phyloP scores from a whole-genome alignment of 2,888 invertebrate species.

The Biston stratarius region DNA sequence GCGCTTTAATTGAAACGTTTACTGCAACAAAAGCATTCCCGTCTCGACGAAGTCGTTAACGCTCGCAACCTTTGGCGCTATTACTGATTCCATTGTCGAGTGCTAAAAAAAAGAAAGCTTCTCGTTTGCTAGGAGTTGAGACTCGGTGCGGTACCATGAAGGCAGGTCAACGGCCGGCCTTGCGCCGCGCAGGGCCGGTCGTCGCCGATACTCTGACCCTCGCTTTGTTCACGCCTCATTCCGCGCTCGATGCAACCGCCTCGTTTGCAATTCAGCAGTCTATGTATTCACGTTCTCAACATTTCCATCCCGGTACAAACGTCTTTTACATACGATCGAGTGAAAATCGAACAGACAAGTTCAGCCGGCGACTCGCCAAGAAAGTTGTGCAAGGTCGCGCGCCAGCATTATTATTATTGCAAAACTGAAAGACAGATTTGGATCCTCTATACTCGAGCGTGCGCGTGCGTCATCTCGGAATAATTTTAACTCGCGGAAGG shows the following conservation, averaged over 20 bases:
- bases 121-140: constrained; percentile 48
- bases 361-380: constrained; percentile 66
- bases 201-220: constrained; percentile 67
- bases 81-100: constrained; percentile 44
- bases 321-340: constrained; percentile 20
- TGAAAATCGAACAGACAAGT: constrained; percentile 48
- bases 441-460: constrained; percentile 66
- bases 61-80: constrained; percentile 39
- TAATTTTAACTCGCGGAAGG: constrained; percentile 84
- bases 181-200: constrained; percentile 76
- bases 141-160: constrained; percentile 60
- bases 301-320: constrained; percentile 44
- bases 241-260: constrained; percentile 55
- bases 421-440: constrained; percentile 79
- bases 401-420: constrained; percentile 77
- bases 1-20: constrained; percentile 28
- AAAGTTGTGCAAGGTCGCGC: constrained; percentile 80
- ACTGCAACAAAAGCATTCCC: constrained; percentile 32
- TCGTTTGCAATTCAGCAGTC: constrained; percentile 53
- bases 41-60: constrained; percentile 37
- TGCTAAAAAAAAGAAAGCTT: constrained; percentile 60
- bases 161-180: constrained; percentile 84
- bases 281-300: constrained; percentile 54
- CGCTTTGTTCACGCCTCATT: constrained; percentile 69
- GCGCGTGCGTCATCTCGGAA: constrained; percentile 77